Conservation (phyloP, 2,797 vertebrate genomes). For the Ctenosaura bakeri region DNA sequence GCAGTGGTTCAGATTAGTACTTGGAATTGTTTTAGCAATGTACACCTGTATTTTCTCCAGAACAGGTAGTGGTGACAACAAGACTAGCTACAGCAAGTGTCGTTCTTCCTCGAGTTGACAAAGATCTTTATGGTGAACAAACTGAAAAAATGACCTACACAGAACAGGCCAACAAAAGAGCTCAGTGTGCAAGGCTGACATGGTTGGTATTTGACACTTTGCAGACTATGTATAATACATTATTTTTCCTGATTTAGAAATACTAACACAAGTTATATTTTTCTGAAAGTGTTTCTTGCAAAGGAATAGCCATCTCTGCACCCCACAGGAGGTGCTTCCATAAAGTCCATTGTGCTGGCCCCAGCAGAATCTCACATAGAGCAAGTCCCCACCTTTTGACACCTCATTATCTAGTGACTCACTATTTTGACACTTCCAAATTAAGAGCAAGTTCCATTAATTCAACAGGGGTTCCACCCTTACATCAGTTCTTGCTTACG, state of each 20-base stretch:
- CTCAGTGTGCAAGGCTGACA: constrained; percentile 79
- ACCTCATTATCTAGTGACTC: too few relatives aligned
- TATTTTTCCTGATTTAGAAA: constrained; percentile 30
- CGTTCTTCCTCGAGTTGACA: constrained; percentile 31
- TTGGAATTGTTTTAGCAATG: constrained; percentile 1
- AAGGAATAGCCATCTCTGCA: background rate
- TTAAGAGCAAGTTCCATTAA: too few relatives aligned
- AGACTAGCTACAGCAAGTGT: background rate
- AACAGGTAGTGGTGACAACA: background rate
- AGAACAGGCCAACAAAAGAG: constrained; percentile 78
- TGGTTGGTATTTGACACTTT: constrained; percentile 77
- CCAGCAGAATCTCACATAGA: too few relatives aligned
- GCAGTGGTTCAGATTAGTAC: background rate
- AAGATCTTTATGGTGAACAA: constrained; percentile 70
- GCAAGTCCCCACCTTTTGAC: too few relatives aligned
- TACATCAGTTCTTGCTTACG: too few relatives aligned
- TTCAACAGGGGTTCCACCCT: too few relatives aligned
- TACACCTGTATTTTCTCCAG: constrained; percentile 60
- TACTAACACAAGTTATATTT: background rate
- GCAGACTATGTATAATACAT: constrained; percentile 24
- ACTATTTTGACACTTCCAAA: too few relatives aligned
- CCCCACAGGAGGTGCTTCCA: background rate
- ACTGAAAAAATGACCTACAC: constrained; percentile 77
- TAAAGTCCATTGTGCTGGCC: background rate
- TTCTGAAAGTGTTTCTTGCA: background rate